Conservation (phyloP, 2,888 invertebrate species). For the Mystacides longicornis region DNA sequence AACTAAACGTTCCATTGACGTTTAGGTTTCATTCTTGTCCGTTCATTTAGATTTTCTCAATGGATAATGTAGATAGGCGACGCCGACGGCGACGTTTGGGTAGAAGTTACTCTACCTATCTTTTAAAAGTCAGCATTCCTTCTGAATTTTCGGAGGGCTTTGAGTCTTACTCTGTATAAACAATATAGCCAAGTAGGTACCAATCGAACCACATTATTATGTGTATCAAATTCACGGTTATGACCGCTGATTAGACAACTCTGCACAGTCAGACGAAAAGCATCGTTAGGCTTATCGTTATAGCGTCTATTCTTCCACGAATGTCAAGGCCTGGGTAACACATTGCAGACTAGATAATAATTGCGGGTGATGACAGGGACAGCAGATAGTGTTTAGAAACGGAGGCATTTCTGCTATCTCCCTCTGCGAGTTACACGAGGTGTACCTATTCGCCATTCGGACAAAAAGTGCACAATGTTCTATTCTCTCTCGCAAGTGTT, state of each 20-base stretch:
- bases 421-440: not conserved
- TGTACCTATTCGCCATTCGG: conserved; percentile 13
- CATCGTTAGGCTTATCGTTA: not conserved
- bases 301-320: conserved; percentile 13
- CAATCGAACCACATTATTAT: conserved; percentile 4
- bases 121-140: no score
- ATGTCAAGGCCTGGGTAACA: conserved; percentile 4
- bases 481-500: conserved; percentile 12
- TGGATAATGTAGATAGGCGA: no score
- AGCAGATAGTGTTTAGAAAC: conserved; percentile 10
- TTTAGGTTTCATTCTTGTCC: no score
- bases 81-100: no score
- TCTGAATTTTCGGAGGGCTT: no score
- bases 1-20: no score
- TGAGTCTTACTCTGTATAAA: no score
- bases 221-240: conserved; percentile 15
- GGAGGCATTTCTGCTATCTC: not conserved
- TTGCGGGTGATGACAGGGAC: not conserved
- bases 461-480: not conserved
- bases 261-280: not conserved
- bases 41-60: no score
- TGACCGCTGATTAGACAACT: conserved; percentile 6
- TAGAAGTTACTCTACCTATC: no score
- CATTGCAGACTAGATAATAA: not conserved
- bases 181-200: no score